Conservation (phyloP, 2,797 vertebrate genomes). For the Pelochelys cantorii region DNA sequence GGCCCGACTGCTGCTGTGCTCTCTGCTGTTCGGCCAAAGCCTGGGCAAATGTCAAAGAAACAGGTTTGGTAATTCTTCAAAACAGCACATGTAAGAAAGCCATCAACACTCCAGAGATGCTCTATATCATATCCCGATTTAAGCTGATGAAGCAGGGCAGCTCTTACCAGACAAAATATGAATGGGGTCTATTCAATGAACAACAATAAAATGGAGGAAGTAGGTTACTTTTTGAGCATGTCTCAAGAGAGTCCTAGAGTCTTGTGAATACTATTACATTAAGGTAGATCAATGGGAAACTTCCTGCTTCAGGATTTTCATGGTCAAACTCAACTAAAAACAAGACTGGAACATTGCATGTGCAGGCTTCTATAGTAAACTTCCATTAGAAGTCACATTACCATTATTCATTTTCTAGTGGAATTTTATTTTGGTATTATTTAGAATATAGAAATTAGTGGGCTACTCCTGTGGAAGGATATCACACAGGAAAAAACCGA, state of each 20-base stretch:
- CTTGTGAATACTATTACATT: not conserved
- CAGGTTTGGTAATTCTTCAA: conserved; percentile 15
- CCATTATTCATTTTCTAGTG: not conserved
- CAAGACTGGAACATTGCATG: not conserved
- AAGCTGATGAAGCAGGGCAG: not conserved
- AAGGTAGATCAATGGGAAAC: not conserved
- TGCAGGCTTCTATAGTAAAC: not conserved
- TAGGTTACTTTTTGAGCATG: not conserved
- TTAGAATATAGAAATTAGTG: not conserved
- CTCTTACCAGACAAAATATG: not conserved
- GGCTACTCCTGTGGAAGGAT: not conserved
- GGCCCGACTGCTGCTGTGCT: conserved; percentile 87
- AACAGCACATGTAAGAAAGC: not conserved
- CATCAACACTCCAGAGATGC: not conserved
- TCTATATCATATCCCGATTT: not conserved
- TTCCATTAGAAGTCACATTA: not conserved
- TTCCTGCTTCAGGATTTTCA: not conserved
- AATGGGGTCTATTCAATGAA: not conserved
- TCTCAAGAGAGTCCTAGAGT: not conserved
- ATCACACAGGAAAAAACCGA: not conserved
- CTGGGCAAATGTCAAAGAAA: conserved; percentile 70
- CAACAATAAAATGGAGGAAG: not conserved
- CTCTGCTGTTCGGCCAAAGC: conserved; percentile 93
- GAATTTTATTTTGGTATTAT: not conserved
- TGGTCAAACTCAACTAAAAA: not conserved